Conservation (phyloP, 2,113 vertebrate genomes). For the Maccullochella peelii region DNA sequence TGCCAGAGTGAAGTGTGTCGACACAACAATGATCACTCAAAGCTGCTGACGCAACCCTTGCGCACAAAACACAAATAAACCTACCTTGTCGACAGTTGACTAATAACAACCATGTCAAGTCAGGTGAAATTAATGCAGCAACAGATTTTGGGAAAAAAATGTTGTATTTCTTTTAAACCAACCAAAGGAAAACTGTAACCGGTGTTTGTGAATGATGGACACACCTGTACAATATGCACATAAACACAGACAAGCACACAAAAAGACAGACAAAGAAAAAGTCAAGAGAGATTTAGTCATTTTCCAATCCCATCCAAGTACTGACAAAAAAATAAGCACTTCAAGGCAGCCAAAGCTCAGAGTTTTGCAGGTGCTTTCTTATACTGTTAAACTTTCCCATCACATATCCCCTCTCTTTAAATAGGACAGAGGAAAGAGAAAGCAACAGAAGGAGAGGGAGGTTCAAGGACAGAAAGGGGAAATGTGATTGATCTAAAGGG, state of each 20-base stretch:
- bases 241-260: not conserved
- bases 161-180: not conserved
- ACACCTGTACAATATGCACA: constrained; percentile 4
- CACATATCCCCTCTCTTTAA: constrained; percentile 70
- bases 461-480: constrained; percentile 80
- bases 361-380: constrained; percentile 51
- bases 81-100: not conserved
- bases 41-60: constrained; percentile 56
- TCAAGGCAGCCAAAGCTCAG: constrained; percentile 12
- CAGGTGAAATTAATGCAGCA: constrained; percentile 23
- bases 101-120: constrained; percentile 3
- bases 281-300: not conserved
- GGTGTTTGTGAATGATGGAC: not conserved
- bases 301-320: constrained; percentile 23
- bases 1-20: constrained; percentile 69
- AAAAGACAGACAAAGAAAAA: not conserved
- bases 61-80: not conserved
- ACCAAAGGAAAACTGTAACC: not conserved
- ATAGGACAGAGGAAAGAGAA: constrained; percentile 66
- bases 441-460: constrained; percentile 58
- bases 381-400: constrained; percentile 61
- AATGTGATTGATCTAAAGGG: constrained; percentile 82
- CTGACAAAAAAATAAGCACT: constrained; percentile 24
- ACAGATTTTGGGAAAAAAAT: not conserved
- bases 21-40: constrained; percentile 64